These are phyloP conservation scores for Venustaconcha ellipsiformis DNA, from an alignment of 1,140 invertebrate species.

Conservation along the genomic window DNA sequence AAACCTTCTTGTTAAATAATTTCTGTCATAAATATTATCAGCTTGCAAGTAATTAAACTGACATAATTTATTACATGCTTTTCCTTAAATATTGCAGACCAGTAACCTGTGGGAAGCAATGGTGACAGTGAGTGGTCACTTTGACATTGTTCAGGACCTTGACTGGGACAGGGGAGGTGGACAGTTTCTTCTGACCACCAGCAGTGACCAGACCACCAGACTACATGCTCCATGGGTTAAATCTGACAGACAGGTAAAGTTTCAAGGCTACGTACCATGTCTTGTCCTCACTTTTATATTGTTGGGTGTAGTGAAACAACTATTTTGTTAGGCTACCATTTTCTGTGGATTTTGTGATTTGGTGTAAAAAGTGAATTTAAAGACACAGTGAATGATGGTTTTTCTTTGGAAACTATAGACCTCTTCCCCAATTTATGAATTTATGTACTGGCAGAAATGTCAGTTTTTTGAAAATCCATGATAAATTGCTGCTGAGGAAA, in stretches of 20 bases:
- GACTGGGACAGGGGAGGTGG: constrained; percentile 85
- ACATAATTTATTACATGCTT: not conserved
- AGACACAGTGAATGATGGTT: not conserved
- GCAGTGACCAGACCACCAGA: constrained; percentile 90
- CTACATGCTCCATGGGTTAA: constrained; percentile 86
- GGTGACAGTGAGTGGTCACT: constrained; percentile 87
- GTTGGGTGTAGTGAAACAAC: no score
- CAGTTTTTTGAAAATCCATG: no score
- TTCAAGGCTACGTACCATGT: no score
- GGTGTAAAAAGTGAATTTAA: not conserved
- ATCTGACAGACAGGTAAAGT: constrained; percentile 42
- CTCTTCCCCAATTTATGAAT: no score
- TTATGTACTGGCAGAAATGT: no score
- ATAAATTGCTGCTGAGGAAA: no score
- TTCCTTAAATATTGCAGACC: constrained; percentile 29
- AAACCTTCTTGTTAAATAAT: no score
- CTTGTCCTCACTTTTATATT: no score
- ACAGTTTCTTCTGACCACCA: constrained; percentile 78
- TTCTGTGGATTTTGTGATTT: not conserved
- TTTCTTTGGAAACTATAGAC: no score
- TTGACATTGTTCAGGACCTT: constrained; percentile 84
- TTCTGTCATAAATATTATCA: no score
- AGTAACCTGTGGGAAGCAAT: constrained; percentile 77
- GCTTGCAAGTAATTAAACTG: no score
- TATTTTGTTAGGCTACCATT: not conserved